These are phyloP conservation scores for Mactromeris polynyma DNA, from an alignment of 2,888 invertebrate genomes.

Conservation along the genomic window DNA sequence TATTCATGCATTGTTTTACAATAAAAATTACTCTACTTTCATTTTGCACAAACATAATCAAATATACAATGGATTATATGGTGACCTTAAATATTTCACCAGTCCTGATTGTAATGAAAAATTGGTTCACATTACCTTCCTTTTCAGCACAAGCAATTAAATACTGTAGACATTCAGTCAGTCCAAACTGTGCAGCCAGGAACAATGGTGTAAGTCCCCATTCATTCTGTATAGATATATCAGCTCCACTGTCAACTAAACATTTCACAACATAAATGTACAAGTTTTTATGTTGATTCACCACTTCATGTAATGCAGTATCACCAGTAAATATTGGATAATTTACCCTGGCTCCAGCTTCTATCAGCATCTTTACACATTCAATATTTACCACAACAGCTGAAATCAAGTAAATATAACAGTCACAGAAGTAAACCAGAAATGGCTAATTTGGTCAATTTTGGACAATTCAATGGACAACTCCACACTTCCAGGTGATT, in stretches of 20 bases:
- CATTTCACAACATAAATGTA: constrained; percentile 65
- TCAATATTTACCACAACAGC: constrained; percentile 75
- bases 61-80: too few relatives aligned
- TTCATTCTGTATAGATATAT: constrained; percentile 77
- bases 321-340: constrained; percentile 79
- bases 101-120: too few relatives aligned
- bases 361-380: constrained; percentile 77
- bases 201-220: constrained; percentile 85
- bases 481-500: neutral
- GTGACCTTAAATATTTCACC: too few relatives aligned
- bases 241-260: constrained; percentile 78
- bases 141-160: constrained; percentile 79
- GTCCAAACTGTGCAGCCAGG: constrained; percentile 85
- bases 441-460: neutral
- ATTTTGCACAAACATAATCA: too few relatives aligned
- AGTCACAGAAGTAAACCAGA: neutral
- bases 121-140: too few relatives aligned
- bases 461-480: neutral
- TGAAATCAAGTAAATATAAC: constrained; percentile 55
- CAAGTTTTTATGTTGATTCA: constrained; percentile 61
- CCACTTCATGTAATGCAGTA: constrained; percentile 82
- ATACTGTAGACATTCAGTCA: constrained; percentile 79
- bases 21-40: too few relatives aligned
- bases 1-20: too few relatives aligned
- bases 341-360: constrained; percentile 80